Evolutionary conservation across 2,888 invertebrate species (phyloP).

Genomic region (Chrysodeixis includens): DNA sequence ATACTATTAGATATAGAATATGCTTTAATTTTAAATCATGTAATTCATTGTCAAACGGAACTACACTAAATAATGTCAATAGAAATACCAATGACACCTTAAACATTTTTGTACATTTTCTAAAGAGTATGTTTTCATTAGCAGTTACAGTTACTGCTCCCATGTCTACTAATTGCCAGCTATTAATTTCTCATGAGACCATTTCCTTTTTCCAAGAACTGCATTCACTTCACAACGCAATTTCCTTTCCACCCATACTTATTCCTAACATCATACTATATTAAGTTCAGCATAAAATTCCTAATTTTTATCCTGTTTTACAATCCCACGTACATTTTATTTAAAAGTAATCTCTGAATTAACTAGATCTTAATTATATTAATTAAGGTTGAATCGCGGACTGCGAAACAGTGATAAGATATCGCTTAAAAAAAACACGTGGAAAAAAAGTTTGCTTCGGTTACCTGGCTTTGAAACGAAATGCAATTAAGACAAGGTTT

Average conservation of each 20-base stretch:
- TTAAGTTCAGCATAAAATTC: background rate
- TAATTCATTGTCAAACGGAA: no score
- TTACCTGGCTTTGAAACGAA: background rate
- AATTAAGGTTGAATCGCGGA: constrained; percentile 1
- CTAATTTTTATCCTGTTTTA: constrained; percentile 1
- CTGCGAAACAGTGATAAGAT: constrained; percentile 6
- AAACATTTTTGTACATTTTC: no score
- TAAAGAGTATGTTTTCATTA: no score
- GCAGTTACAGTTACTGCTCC: background rate
- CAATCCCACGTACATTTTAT: constrained; percentile 6
- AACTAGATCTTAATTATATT: constrained; percentile 8
- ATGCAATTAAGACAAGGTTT: constrained; percentile 1
- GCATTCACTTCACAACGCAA: background rate
- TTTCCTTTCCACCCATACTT: background rate
- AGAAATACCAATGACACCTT: no score
- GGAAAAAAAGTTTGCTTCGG: background rate
- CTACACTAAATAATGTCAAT: no score
- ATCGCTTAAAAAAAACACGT: background rate
- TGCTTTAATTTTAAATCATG: no score
- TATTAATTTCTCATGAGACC: background rate
- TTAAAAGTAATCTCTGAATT: constrained; percentile 7
- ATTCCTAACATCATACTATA: background rate
- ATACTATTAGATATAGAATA: no score
- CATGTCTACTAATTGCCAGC: background rate
- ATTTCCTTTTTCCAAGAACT: background rate